Evolutionary conservation across 2,888 invertebrate species (phyloP).

Genomic region (Leucoma salicis): DNA sequence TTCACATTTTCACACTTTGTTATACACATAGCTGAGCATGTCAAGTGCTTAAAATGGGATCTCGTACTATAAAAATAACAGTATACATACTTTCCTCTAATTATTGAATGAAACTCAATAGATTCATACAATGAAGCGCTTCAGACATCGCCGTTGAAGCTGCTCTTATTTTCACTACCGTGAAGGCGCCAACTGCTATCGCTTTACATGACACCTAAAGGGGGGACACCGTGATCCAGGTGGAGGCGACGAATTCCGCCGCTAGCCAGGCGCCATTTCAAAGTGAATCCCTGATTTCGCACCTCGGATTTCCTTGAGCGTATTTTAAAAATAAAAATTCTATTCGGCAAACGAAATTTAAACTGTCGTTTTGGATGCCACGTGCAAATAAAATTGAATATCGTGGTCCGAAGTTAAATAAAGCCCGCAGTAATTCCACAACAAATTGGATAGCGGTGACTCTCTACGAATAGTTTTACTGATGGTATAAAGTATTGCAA

Average conservation of each 20-base stretch:
- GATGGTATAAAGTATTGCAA: too few relatives aligned
- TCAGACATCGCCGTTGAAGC: not conserved
- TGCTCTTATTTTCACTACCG: not conserved
- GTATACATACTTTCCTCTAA: too few relatives aligned
- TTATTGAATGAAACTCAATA: too few relatives aligned
- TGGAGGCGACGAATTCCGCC: not conserved
- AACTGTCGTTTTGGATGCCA: slow-evolving; percentile 45
- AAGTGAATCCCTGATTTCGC: slow-evolving; percentile 58
- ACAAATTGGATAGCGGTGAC: slow-evolving; percentile 30
- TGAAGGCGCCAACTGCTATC: not conserved
- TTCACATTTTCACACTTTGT: too few relatives aligned
- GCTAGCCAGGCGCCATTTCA: slow-evolving; percentile 40
- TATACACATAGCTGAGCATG: too few relatives aligned
- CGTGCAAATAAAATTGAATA: slow-evolving; percentile 43
- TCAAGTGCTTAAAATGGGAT: too few relatives aligned
- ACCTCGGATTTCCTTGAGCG: slow-evolving; percentile 46
- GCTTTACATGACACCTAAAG: slow-evolving; percentile 12
- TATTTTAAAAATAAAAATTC: slow-evolving; percentile 49
- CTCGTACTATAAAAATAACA: too few relatives aligned
- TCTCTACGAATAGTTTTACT: too few relatives aligned
- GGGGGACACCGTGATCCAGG: not conserved
- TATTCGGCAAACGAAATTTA: slow-evolving; percentile 48
- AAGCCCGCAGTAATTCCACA: slow-evolving; percentile 25
- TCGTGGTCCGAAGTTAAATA: slow-evolving; percentile 36
- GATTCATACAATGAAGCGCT: not conserved